A percentile compares a stretch with the other conserved stretches of the same genome.
phyloP scores from a whole-genome alignment of 2,888 invertebrate species.

The Theodoxus fluviatilis region DNA sequence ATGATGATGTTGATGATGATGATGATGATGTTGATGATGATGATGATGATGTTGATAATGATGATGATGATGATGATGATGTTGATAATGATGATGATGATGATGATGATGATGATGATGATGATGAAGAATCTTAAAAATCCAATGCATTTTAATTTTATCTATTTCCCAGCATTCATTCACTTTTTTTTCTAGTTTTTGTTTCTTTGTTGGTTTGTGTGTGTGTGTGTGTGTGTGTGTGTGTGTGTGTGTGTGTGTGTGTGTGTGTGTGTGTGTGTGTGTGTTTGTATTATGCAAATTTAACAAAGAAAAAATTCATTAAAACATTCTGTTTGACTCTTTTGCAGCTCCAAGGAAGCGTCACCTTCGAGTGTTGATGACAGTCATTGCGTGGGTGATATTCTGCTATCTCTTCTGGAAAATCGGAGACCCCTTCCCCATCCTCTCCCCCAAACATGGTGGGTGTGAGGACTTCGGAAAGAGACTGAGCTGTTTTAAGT shows the following conservation, averaged over 20 bases:
- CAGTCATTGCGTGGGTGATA: constrained; percentile 84
- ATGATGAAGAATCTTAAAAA: too few species aligned
- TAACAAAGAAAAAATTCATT: neutral
- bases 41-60: too few species aligned
- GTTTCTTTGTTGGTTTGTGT: neutral
- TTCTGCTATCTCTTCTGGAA: constrained; percentile 98
- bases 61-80: too few species aligned
- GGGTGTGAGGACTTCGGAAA: constrained; percentile 29
- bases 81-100: too few species aligned
- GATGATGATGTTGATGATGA: too few species aligned
- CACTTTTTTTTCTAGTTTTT: too few species aligned
- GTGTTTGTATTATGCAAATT: neutral
- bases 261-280: neutral
- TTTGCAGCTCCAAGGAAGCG: constrained; percentile 53
- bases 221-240: neutral
- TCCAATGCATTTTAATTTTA: too few species aligned
- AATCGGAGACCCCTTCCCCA: constrained; percentile 97
- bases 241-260: neutral
- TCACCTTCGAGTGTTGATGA: constrained; percentile 70
- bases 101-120: too few species aligned
- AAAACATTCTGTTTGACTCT: neutral
- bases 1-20: too few species aligned
- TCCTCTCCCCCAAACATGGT: constrained; percentile 94
- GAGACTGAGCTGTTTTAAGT: neutral
- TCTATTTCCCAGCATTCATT: too few species aligned